Conservation (phyloP, 2,888 invertebrate genomes). For the Brenthis hecate region DNA sequence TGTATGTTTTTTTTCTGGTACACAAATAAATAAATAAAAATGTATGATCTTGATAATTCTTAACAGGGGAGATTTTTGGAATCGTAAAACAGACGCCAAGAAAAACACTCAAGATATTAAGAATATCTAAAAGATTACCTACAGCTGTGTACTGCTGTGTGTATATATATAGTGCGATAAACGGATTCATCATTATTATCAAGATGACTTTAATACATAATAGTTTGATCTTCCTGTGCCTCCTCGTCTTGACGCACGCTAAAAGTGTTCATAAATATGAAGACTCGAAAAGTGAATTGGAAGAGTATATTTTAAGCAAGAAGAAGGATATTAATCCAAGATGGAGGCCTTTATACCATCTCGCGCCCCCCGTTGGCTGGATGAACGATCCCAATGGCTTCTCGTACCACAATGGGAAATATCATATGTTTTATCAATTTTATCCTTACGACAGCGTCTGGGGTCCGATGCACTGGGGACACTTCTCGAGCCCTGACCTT, state of each 20-base stretch:
- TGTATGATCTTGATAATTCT: conserved; percentile 2
- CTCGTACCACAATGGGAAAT: conserved; percentile 75
- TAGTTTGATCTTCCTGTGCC: conserved; percentile 42
- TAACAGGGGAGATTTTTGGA: conserved; percentile 5
- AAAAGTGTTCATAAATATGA: conserved; percentile 46
- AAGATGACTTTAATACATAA: conserved; percentile 37
- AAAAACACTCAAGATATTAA: conserved; percentile 39
- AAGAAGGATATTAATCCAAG: conserved; percentile 60
- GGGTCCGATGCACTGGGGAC: conserved; percentile 83
- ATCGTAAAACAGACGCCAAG: conserved; percentile 29
- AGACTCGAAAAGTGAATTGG: conserved; percentile 51
- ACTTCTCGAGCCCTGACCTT: conserved; percentile 70
- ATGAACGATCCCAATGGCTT: conserved; percentile 83
- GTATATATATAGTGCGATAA: conserved; percentile 20
- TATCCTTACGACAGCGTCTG: conserved; percentile 72
- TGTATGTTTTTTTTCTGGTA: no score
- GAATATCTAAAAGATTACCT: conserved; percentile 12
- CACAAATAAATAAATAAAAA: no score
- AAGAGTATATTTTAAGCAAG: conserved; percentile 63
- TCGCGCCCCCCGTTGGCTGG: conserved; percentile 77
- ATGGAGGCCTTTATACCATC: conserved; percentile 67
- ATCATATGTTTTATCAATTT: conserved; percentile 80
- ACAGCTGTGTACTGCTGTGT: background rate
- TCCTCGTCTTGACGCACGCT: conserved; percentile 45
- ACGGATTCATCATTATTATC: conserved; percentile 20